Base-by-base conservation (phyloP, 2,113 vertebrate genomes). In the Trogon surrucura region DNA sequence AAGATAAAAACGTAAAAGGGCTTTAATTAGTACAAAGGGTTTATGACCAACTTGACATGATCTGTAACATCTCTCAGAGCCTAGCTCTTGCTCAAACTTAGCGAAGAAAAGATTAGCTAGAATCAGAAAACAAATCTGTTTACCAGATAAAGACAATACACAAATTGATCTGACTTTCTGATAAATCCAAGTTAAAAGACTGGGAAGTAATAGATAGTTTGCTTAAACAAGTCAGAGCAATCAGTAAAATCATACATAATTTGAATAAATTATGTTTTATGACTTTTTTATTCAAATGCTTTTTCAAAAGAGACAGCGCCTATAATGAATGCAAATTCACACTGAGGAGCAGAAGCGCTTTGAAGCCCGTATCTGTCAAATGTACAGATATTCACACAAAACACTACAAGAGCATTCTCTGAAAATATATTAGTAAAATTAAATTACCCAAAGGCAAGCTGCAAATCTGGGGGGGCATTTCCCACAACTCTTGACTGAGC, bases 221-320 rank as follows among this genome's bases (percentile, higher is more conserved):
- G 85, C 53, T 89, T 96, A 94, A 90, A 94, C 44, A 96, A 94
- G 92, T 72, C 45, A 88, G 41, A 75, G 19, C 38, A 70, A 32
- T 65, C 85, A 29, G 26, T 38, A 50, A 91, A 93, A 66, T 16
- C 5, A 75, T 18, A 50, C 80, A 50, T 53, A 69, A 91, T 95
- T 94, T 91, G 50, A 92, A 1, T 95, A 92, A 70, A 10, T 50
- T 50, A 47, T 10, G n/a, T 44, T 89, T 71, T 4, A 67, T 22
- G 26, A 92, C 27, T 16, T 11, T 77, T 84, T 65, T 5, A 86
- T 1, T 16, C 41, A 95, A 95, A 93, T 58, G 51, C 14, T 80
- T 53, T 17, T 92, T 70, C n/a, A 62, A 45, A 45, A 71, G 12
- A 86, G 53, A 54, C 0, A 0, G 20, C 19, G 16, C 38, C 27